Evolutionary conservation across 1,140 invertebrate genomes (phyloP), one percentile per base, ranked within the genome.

Genomic region (Zaprionus lachaisei): DNA sequence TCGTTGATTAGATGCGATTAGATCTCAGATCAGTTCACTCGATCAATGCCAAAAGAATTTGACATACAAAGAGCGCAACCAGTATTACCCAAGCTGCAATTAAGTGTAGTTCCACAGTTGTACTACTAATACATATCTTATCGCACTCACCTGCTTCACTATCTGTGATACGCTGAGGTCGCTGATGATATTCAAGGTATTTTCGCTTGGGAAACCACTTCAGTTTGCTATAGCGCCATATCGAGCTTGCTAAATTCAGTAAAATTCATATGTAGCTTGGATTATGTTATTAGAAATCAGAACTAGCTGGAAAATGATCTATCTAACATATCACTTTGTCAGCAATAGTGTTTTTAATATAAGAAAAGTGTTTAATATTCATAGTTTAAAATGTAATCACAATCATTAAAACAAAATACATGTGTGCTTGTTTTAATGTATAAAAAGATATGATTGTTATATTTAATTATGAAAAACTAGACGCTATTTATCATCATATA

Each of bases 1-100:
- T 24, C 4, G 24, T 15, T 17, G 34, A 51, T 74, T 63, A 75
- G 67, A 63, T 60, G 24, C 28, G 64, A 24, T 67, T 58, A 58
- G 55, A 67, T 47, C 38, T 9, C 41, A 38, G 54, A 20, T 66
- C 38, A 44, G 37, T 55, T 41, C 24, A 51, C 47, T 51, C 20
- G 9, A 51, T 51, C 4, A 24, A 20, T 51, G 47, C 3, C n/a
- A 49, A 51, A n/a, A 17, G 41, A 34, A n/a, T 41, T 41, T 41
- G 5, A 15, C 38, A 6, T n/a, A 2, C 9, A 47, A n/a, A 7
- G n/a, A 44, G 41, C 15, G n/a, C 15, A n/a, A 44, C 9, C 41
- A 12, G 9, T 14, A 1, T 12, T 22, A 22, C 1, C 11, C 20
- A 17, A 24, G 9, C 4, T 6, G 15, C 3, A 41, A n/a, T 41